phyloP scores from a whole-genome alignment of 2,888 invertebrate genomes.

The Tenthredo scrophulariae region DNA sequence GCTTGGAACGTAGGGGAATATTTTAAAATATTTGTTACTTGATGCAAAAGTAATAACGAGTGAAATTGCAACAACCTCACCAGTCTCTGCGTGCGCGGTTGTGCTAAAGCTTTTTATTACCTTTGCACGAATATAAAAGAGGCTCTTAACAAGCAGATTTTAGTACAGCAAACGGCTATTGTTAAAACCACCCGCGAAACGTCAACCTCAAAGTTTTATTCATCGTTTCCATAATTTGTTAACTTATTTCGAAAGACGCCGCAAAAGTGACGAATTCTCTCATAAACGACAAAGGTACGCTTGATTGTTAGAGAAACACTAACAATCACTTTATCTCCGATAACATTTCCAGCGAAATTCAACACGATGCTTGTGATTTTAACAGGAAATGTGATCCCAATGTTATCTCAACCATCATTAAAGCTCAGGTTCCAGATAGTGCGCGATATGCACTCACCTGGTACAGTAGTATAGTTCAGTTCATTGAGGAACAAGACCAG shows the following conservation, averaged over 20 bases:
- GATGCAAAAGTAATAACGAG: slow-evolving; percentile 50
- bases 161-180: slow-evolving; percentile 1
- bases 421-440: background rate
- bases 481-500: background rate
- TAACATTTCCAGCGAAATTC: background rate
- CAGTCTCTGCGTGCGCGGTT: background rate
- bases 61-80: slow-evolving; percentile 47
- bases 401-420: slow-evolving; percentile 31
- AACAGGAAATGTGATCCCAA: slow-evolving; percentile 25
- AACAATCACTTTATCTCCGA: background rate
- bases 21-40: slow-evolving; percentile 47
- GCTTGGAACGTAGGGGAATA: slow-evolving; percentile 4
- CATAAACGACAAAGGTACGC: background rate
- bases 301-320: slow-evolving; percentile 15
- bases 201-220: background rate
- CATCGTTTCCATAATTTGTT: background rate
- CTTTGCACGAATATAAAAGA: slow-evolving; percentile 36
- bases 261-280: background rate
- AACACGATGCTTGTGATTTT: slow-evolving; percentile 19
- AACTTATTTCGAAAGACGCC: background rate
- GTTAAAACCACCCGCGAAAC: slow-evolving; percentile 15
- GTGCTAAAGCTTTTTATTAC: slow-evolving; percentile 22
- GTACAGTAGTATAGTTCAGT: background rate
- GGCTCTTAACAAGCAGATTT: slow-evolving; percentile 15
- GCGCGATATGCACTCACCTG: slow-evolving; percentile 4